Evolutionary conservation across 2,113 vertebrate genomes (phyloP), one percentile per base, ranked within the genome.

Genomic region (Calonectris borealis): DNA sequence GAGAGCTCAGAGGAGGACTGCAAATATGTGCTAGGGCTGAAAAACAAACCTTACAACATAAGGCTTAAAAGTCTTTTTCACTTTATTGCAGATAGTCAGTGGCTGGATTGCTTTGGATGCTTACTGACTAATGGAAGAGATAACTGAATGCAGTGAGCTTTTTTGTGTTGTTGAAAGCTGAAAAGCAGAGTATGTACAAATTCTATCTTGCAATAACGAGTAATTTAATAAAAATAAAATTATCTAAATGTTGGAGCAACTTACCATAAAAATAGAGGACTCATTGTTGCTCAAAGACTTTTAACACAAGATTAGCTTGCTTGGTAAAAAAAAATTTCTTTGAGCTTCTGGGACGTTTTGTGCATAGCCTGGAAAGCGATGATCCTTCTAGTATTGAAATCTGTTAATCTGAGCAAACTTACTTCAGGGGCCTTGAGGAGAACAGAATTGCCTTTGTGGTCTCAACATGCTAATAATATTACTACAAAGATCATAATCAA

Each of bases 371-470:
- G 85, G 81, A 95, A 91, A 85, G 96, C 84, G 86, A 80, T 83
- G 94, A 82, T 85, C 69, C 81, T 95, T 91, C 60, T 25, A 38
- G 51, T 70, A 31, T 1, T 90, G 60, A 89, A 91, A 91, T 78
- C 85, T 93, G 22, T 90, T 91, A 22, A 93, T 93, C 87, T 87
- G 90, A 42, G 55, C 64, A 95, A 88, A 85, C 79, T 61, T 90
- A 91, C 96, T 86, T 92, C 81, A 54, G 73, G 58, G 48, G 31
- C 55, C 42, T 85, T 9, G 51, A 82, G 86, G 72, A 94, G 69
- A 96, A 97, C 78, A 95, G 84, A 82, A 85, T 96, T 87, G 85
- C 92, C 87, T 95, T 94, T 96, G 94, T 95, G 90, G 77, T 46
- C 70, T 68, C 78, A 31, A n/a, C n/a, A 9, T 22, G 48, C 57